Base-by-base conservation (phyloP, 2,113 vertebrate genomes). In the Oxyura jamaicensis region DNA sequence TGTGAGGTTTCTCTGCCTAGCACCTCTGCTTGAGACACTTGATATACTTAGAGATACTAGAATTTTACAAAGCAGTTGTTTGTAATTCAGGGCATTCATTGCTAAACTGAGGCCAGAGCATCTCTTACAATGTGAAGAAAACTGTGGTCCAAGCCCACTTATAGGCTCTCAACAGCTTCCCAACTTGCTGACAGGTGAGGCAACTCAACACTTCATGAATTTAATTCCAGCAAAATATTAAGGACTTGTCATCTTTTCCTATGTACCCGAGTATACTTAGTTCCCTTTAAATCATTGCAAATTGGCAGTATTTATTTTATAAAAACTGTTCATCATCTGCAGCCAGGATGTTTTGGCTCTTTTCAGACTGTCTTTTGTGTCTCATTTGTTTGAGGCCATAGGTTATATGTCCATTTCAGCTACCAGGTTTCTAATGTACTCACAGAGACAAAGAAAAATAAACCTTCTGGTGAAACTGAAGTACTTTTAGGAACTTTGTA, bases 221-320 rank as follows among this genome's bases (percentile, higher is more conserved):
- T 50, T 81, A 63, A 67, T 67, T 88, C 35, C 67, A 36, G 39
- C 28, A 78, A 67, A 50, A 67, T 59, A 88, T 80, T 71, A 85
- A 79, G 23, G 42, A 80, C 58, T 73, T 80, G 13, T 86, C 16
- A 33, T 36, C 26, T 81, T 90, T 86, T 94, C 50, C 33, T 80
- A 48, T 48, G 20, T 48, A 8, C 20, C 6, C 2, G 3, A 62
- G 10, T 59, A 39, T 62, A 55, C 17, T 22, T 66, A 28, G 16
- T 36, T 88, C 20, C 50, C 2, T 3, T 36, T 63, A 73, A 74
- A 22, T 88, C n/a, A 44, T 4, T 62, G 36, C 50, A 81, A 90
- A 58, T 21, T 74, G 5, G 4, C 46, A 60, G 90, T 46, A 22
- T 13, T 83, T 16, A 44, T 74, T 93, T 85, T 86, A 79, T 71